Conservation (phyloP, 2,113 vertebrate genomes). For the Pseudopipra pipra region DNA sequence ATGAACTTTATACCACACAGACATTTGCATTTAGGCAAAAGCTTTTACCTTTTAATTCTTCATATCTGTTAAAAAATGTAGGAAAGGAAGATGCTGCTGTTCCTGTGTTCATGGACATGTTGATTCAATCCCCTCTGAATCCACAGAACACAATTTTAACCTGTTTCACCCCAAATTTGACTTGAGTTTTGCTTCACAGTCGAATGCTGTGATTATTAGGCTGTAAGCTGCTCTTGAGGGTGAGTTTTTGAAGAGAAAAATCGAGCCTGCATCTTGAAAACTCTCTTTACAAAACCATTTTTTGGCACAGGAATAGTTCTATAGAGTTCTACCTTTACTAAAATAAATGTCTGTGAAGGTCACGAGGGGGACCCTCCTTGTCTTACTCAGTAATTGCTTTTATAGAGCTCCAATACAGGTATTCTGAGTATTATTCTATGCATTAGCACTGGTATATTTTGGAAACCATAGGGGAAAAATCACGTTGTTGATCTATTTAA, state of each 20-base stretch:
- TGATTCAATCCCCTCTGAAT: neutral
- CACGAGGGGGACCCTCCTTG: rapidly evolving
- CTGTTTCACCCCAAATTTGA: neutral
- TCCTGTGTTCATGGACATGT: rapidly evolving
- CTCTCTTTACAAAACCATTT: neutral
- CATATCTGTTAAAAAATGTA: rapidly evolving
- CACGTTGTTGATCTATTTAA: neutral
- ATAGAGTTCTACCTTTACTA: neutral
- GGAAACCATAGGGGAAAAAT: neutral
- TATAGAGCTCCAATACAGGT: neutral
- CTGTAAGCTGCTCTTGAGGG: neutral
- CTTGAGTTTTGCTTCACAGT: neutral
- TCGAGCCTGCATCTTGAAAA: neutral
- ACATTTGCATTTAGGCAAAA: neutral
- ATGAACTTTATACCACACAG: neutral
- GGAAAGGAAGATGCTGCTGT: neutral
- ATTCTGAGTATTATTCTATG: neutral
- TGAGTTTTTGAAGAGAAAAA: neutral
- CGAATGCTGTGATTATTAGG: neutral
- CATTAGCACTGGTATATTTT: neutral
- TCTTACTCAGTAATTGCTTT: neutral
- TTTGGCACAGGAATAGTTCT: neutral
- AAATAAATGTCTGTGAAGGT: neutral
- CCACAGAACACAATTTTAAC: neutral
- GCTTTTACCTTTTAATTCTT: neutral